Base-by-base conservation (phyloP, 2,113 vertebrate genomes). In the Oryctolagus cuniculus region DNA sequence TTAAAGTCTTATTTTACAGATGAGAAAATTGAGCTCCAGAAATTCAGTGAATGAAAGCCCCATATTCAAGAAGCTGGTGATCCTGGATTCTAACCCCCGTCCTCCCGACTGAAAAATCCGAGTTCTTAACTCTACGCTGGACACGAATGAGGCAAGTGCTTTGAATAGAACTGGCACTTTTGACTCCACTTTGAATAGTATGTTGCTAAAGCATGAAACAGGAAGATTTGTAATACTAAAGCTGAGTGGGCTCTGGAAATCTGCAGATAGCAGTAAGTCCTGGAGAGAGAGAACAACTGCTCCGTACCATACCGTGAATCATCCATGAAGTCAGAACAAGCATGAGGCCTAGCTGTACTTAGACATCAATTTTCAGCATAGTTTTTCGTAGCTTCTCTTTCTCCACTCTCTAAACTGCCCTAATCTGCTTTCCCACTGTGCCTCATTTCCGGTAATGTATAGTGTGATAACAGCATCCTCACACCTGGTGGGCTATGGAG, bases 401-500 rank as follows among this genome's bases (percentile, higher is more conserved):
- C 31, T 7, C 79, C 55, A 91, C 72, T 89, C 69, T 94, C 96
- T 94, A 91, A 97, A 95, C 75, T 81, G 17, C 79, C 92, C 92
- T 96, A 96, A 97, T 95, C 85, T 95, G 92, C 92, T 92, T 95
- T 95, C 96, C 97, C 21, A 36, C 95, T 96, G 96, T 92, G 96
- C 92, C 88, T 96, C 97, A 95, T 97, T 96, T 97, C 92, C 1
- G 0, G 83, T 94, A 95, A 94, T 69, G 58, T 77, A 81, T 44
- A 89, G 92, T 93, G 64, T 72, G 61, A 88, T 93, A 95, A 84
- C 53, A 88, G 86, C 88, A 89, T 95, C 82, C 75, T 92, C 92
- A 21, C 38, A 67, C 93, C 95, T 66, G 67, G 92, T 82, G 85
- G 74, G 85, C 85, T 86, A 0, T 61, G 74, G n/a, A 86, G 82